phyloP scores from a whole-genome alignment of 2,113 vertebrate genomes.

The Chitala chitala region DNA sequence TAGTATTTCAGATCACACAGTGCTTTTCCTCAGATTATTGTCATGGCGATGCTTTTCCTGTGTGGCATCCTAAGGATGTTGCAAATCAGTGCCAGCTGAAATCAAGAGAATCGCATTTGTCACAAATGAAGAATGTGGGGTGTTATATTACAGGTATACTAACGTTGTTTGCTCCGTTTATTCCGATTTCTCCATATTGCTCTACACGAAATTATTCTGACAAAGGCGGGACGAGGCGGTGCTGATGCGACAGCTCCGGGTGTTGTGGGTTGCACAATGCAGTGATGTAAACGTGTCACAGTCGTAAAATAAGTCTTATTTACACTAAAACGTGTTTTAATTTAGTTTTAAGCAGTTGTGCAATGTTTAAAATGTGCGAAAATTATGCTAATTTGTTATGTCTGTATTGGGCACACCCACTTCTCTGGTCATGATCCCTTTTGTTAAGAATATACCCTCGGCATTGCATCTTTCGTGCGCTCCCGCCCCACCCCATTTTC shows the following conservation, averaged over 20 bases:
- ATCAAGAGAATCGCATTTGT: no score
- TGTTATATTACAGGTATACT: no score
- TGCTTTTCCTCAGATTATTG: no score
- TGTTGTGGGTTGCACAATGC: no score
- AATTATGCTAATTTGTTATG: background rate
- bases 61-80: no score
- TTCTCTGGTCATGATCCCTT: background rate
- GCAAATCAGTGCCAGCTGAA: no score
- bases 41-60: no score
- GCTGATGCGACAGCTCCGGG: background rate
- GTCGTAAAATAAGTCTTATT: background rate
- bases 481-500: background rate
- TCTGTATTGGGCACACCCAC: constrained; percentile 6
- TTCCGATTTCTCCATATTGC: background rate
- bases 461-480: background rate
- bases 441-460: background rate
- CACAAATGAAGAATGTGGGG: no score
- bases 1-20: no score
- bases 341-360: background rate
- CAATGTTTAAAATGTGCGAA: background rate
- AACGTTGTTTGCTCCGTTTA: background rate
- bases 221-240: background rate
- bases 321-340: background rate
- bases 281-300: no score
- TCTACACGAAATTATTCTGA: background rate